Evolutionary conservation across 2,888 invertebrate species (phyloP).

Genomic region (Liodrosophila aerea): DNA sequence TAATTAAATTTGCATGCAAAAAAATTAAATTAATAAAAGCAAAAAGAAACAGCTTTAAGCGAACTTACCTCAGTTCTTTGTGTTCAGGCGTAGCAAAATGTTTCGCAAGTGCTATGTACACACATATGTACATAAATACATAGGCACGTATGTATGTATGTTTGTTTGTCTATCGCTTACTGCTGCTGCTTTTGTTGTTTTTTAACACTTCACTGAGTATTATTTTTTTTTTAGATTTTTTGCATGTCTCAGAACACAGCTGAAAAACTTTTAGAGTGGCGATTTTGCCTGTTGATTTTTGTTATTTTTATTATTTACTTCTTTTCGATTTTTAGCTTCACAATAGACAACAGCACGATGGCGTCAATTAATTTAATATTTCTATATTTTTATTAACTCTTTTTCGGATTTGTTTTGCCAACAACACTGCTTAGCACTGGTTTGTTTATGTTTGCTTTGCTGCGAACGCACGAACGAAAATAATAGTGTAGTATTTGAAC

Average conservation of each 20-base stretch:
- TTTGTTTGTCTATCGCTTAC: slow-evolving; percentile 21
- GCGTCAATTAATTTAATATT: background rate
- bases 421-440: background rate
- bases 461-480: too few relatives aligned
- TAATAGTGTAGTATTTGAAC: background rate
- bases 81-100: slow-evolving; percentile 61
- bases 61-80: slow-evolving; percentile 69
- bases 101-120: slow-evolving; percentile 59
- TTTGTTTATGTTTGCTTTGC: too few relatives aligned
- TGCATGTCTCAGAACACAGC: slow-evolving; percentile 54
- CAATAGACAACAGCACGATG: slow-evolving; percentile 14
- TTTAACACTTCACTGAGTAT: slow-evolving; percentile 62
- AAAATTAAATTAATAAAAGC: slow-evolving; percentile 16
- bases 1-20: slow-evolving; percentile 71
- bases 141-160: slow-evolving; percentile 11
- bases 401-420: background rate
- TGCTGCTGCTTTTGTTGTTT: slow-evolving; percentile 37
- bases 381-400: background rate
- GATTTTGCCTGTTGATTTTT: slow-evolving; percentile 43
- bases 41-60: slow-evolving; percentile 30
- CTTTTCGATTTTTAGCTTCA: slow-evolving; percentile 9
- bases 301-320: slow-evolving; percentile 17
- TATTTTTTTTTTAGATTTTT: slow-evolving; percentile 19
- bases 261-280: slow-evolving; percentile 33
- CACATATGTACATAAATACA: slow-evolving; percentile 17